phyloP scores from a whole-genome alignment of 2,113 vertebrate species.

The Sander vitreus region DNA sequence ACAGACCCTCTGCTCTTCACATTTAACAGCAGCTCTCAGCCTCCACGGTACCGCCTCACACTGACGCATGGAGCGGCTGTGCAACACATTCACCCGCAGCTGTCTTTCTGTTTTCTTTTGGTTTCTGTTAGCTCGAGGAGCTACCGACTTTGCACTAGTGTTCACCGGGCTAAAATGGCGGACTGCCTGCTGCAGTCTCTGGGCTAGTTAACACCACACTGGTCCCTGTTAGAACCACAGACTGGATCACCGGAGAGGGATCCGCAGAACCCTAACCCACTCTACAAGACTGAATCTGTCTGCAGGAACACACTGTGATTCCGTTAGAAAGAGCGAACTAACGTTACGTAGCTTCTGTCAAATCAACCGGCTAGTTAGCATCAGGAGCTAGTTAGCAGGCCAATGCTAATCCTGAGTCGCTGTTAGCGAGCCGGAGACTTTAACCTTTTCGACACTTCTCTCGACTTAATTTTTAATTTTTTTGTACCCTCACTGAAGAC shows the following conservation, averaged over 20 bases:
- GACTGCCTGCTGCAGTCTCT: constrained; percentile 34
- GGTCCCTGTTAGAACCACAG: neutral
- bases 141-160: constrained; percentile 47
- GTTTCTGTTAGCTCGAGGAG: constrained; percentile 17
- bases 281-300: neutral
- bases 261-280: too few species aligned
- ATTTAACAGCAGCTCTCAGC: constrained; percentile 42
- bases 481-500: constrained; percentile 36
- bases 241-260: too few species aligned
- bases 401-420: constrained; percentile 21
- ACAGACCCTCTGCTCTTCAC: constrained; percentile 40
- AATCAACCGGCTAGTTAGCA: constrained; percentile 42
- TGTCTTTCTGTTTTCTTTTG: neutral
- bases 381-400: constrained; percentile 37
- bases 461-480: constrained; percentile 18
- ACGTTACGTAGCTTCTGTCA: neutral
- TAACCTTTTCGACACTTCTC: neutral
- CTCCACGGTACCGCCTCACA: neutral
- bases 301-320: neutral
- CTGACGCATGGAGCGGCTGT: constrained; percentile 10
- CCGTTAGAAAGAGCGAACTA: neutral
- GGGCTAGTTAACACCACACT: constrained; percentile 8
- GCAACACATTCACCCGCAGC: neutral
- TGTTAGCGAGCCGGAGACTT: neutral
- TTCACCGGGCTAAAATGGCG: constrained; percentile 77